Conservation (phyloP, 2,888 invertebrate genomes). For the Synergus japonicus region DNA sequence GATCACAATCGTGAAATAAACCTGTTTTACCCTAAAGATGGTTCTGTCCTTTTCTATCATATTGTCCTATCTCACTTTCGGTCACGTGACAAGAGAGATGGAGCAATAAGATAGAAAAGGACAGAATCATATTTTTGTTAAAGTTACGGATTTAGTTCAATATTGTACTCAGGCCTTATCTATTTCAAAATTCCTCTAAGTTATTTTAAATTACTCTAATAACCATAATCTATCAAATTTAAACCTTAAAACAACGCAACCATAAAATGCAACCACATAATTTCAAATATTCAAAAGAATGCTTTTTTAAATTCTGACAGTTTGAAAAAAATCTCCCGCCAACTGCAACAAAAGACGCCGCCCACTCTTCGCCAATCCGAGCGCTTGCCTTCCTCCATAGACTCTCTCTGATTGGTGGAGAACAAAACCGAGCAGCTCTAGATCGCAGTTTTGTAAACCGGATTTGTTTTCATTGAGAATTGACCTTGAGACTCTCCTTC, state of each 20-base stretch:
- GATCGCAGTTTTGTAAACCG: conserved; percentile 6
- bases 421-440: neutral
- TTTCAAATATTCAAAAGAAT: neutral
- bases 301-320: conserved; percentile 5
- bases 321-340: conserved; percentile 11
- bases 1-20: neutral
- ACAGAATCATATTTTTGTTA: too few relatives aligned
- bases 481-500: conserved; percentile 21
- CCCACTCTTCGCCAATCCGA: neutral
- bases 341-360: neutral
- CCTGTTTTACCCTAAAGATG: neutral
- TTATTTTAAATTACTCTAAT: neutral
- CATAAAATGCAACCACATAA: neutral
- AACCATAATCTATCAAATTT: neutral
- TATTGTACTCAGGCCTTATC: too few relatives aligned
- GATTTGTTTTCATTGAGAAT: neutral
- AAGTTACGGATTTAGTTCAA: too few relatives aligned
- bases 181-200: neutral
- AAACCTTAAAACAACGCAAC: neutral
- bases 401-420: neutral
- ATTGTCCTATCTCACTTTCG: too few relatives aligned
- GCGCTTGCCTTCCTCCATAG: neutral
- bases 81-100: too few relatives aligned
- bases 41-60: too few relatives aligned
- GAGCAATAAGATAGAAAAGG: too few relatives aligned